Evolutionary conservation across 1,140 invertebrate genomes (phyloP), one percentile per base, ranked within the genome.

Genomic region (Drosophila grimshawi): DNA sequence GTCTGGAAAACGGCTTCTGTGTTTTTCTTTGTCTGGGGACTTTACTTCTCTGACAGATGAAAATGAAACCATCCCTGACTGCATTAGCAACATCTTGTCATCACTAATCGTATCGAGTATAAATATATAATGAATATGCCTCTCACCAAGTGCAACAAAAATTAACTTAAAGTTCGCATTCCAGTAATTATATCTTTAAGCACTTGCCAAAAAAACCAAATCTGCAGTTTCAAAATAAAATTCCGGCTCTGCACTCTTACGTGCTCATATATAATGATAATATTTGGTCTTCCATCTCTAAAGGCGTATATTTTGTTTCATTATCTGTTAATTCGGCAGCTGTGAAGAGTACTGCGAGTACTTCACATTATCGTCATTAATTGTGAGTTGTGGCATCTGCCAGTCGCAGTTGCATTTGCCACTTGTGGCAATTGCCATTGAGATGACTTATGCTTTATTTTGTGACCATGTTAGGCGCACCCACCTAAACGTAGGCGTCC

Each of bases 371-470:
- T 55, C 27, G 57, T 11, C 39, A 62, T 69, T 48, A 53, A 53
- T 53, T 61, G 32, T 35, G 45, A 30, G 45, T 30, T 51, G 11
- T 66, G 68, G 55, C 62, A 72, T 7, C 53, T 51, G 53, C 6
- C 56, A 11, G 57, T 3, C 61, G 27, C 56, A 35, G 57, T 5
- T 69, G 33, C 39, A 48, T 43, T 35, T 39, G 64, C 55, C 70
- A 73, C 70, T 73, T 73, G 70, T 67, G 63, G 64, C 70, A 67
- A 62, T 57, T 65, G 69, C 69, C 52, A 48, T 53, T 33, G 65
- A 62, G 57, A 62, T 69, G 70, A 67, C 7, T 62, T 56, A 74
- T 69, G 65, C 37, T 68, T 73, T 68, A 73, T 67, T 67, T 73
- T 39, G 63, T 39, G 30, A 71, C 69, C 65, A 52, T 60, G 48